Base-by-base conservation (phyloP, 2,113 vertebrate genomes). In the Chloebia gouldiae region DNA sequence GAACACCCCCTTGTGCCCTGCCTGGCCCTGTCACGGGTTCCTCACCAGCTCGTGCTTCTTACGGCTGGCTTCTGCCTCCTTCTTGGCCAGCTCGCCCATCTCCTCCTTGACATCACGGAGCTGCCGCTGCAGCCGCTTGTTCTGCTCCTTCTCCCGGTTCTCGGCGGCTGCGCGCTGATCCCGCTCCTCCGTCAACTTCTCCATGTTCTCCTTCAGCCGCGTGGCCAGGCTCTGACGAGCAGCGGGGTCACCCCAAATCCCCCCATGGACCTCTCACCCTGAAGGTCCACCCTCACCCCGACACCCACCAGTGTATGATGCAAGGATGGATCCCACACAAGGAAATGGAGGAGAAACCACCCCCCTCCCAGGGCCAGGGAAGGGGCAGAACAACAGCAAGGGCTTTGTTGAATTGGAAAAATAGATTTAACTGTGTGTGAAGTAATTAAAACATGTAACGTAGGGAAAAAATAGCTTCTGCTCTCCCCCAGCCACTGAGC, bases 31-130 rank as follows among this genome's bases (percentile, higher is more conserved):
- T 4, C 10, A 0, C 0, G 1, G 47, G 10, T 13, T 75, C 79
- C 84, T 98, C 96, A 99, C 99, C 98, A 99, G 97, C 84, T 99
- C 99, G 0, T 99, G 99, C 66, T 99, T 99, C 96, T 99, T 99
- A 97, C 99, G 99, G 94, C 98, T 99, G 45, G 99, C 99, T 95
- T 99, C 99, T 0, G 98, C 97, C 95, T 99, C 99, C 94, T 99
- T 99, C 95, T 99, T 99, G 96, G 98, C 98, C 75, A 99, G 97
- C 94, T 99, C 99, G 0, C 95, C 98, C 97, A 98, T 99, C 97
- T 99, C 99, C 96, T 99, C 99, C 95, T 99, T 99, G 95, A 98
- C 90, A 73, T 99, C 99, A 0, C 99, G 98, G 82, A 99, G 98
- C 98, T 99, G 99, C 40, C 99, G 97, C 97, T 99, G 99, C 57